A percentile compares a stretch with the other conserved stretches of the same genome.
phyloP scores from a whole-genome alignment of 2,113 vertebrate species.

The Pantherophis guttatus region DNA sequence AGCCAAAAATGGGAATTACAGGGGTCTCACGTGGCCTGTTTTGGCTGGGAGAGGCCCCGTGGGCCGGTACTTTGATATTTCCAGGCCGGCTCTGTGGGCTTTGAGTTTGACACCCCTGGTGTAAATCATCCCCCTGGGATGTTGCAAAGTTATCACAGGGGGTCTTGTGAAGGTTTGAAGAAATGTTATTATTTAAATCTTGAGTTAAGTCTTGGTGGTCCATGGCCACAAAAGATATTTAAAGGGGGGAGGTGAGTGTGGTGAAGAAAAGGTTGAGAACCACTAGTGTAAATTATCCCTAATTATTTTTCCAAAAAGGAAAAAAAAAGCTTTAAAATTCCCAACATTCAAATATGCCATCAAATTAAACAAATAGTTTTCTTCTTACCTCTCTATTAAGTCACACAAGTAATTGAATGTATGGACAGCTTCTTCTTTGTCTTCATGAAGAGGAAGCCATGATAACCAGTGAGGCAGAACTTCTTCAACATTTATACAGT shows the following conservation, averaged over 20 bases:
- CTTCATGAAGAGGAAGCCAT: conserved; percentile 95
- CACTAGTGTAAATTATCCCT: background rate
- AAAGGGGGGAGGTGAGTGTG: too few relatives aligned
- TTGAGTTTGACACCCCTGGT: background rate
- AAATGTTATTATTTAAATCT: background rate
- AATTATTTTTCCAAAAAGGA: background rate
- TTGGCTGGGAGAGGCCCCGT: too few relatives aligned
- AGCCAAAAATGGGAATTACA: too few relatives aligned
- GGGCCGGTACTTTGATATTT: too few relatives aligned
- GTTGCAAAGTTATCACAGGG: background rate
- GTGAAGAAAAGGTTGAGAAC: background rate
- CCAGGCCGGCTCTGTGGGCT: too few relatives aligned
- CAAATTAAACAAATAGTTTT: background rate
- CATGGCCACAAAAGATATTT: background rate
- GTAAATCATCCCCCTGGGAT: background rate
- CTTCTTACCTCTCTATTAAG: conserved; percentile 90
- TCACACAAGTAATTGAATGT: conserved; percentile 95
- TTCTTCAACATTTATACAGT: conserved; percentile 90
- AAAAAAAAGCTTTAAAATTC: background rate
- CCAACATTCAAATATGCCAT: background rate
- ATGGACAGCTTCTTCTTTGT: conserved; percentile 97
- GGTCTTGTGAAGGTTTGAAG: background rate
- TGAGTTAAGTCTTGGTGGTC: background rate
- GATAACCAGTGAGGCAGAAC: conserved; percentile 95
- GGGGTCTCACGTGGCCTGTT: too few relatives aligned